Base-by-base conservation (phyloP, 2,888 invertebrate species). In the Drosophila yooni region DNA sequence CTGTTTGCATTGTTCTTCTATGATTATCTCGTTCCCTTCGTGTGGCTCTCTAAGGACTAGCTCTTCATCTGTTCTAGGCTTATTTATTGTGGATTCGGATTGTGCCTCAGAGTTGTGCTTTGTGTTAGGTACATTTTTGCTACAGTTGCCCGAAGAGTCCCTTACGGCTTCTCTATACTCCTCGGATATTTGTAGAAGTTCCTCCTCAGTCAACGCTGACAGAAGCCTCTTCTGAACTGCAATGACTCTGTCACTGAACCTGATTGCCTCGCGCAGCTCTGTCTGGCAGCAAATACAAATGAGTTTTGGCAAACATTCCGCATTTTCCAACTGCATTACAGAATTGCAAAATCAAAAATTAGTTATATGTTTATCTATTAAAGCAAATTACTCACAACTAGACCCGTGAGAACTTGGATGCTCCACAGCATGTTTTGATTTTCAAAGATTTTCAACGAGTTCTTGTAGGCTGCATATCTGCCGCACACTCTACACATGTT, bases 261-360 rank as follows among this genome's bases (percentile, higher is more conserved):
- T 21, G 7, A 80, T 71, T 13, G 81, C 77, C 34, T 74, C 78
- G 3, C 70, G 70, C 21, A 85, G 40, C 27, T 74, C 69, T 13
- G 73, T 70, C 46, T 85, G 80, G 21, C 83, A 83, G 54, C 71
- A 79, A 63, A 78, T 70, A 29, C 79, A 79, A 48, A 79, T 81
- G 6, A 81, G 65, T 10, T 81, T 70, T 13, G 79, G 79, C 48
- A 79, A 52, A 27, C 58, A 74, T 15, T 63, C 50, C 1, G 40
- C 53, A 59, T 68, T 71, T 65, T 81, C 82, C 33, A 79, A 50
- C 79, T 79, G 60, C 5, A 59, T 13, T 5, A 36, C 4, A 36
- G 38, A 31, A 33, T 2, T 7, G 2, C 3, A n/a, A 46, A 33
- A 15, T 50, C 33, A 34, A 15, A 15, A 40, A n/a, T 10, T 11